These are phyloP conservation scores for Calyptommatus sinebrachiatus DNA, from an alignment of 2,113 vertebrate species.

Conservation along the genomic window DNA sequence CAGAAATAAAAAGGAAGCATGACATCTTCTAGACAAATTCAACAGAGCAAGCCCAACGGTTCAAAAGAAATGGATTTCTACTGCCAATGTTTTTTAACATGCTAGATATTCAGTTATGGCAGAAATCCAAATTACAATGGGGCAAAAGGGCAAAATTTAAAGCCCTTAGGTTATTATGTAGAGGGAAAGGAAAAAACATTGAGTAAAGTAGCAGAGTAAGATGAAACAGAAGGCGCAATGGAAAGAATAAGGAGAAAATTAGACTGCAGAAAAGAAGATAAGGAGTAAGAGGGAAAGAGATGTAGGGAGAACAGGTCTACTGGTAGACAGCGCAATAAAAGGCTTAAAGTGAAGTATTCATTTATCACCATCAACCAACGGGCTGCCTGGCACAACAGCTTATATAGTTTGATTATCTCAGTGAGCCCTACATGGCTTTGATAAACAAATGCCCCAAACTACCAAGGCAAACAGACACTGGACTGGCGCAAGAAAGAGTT, in stretches of 20 bases:
- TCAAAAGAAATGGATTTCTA: background rate
- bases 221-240: background rate
- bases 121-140: background rate
- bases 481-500: no score
- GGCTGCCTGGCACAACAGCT: no score
- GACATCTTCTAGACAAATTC: background rate
- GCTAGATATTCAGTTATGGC: background rate
- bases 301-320: background rate
- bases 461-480: no score
- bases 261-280: background rate
- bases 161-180: background rate
- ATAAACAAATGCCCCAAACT: no score
- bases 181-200: background rate
- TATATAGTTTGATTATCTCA: no score
- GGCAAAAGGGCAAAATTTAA: background rate
- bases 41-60: background rate
- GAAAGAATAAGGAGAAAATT: background rate
- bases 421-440: no score
- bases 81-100: background rate
- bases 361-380: no score
- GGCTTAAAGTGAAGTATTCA: no score
- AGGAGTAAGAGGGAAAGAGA: background rate
- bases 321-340: no score
- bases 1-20: background rate
- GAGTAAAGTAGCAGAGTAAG: background rate